These are phyloP conservation scores for Mobula birostris DNA, from an alignment of 2,113 vertebrate genomes.

Conservation along the genomic window DNA sequence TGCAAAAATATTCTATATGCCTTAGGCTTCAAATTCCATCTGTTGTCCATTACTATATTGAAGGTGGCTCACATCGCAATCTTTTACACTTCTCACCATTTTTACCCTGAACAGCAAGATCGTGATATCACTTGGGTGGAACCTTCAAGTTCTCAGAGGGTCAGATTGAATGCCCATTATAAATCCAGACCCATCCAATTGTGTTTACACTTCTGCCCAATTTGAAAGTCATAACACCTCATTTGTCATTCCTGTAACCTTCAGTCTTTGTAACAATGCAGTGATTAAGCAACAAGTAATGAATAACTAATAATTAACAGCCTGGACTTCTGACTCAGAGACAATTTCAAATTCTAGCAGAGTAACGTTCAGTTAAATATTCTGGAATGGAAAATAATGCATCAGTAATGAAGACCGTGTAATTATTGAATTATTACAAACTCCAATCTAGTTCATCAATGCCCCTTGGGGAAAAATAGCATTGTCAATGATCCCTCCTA, in stretches of 20 bases:
- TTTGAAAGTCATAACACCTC: not conserved
- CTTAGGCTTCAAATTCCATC: not conserved
- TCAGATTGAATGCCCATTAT: not conserved
- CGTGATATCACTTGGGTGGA: not conserved
- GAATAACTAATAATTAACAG: no score
- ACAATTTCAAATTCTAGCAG: no score
- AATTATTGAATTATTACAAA: no score
- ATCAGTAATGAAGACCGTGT: no score
- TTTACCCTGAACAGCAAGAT: not conserved
- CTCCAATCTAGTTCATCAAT: no score
- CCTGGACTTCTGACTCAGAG: no score
- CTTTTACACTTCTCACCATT: not conserved
- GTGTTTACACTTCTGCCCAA: not conserved
- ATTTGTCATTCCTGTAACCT: not conserved
- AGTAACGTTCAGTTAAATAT: no score
- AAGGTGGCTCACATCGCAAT: not conserved
- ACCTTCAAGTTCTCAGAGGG: not conserved
- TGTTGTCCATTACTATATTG: not conserved
- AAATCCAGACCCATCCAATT: not conserved
- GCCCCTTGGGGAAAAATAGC: no score
- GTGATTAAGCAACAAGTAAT: no score
- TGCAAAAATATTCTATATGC: not conserved
- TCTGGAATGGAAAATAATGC: no score
- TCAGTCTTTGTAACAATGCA: not conserved
- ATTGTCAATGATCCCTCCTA: no score